Percentiles rank a stretch among this genome's conserved stretches.
These are phyloP conservation scores for Pristionchus exspectatus DNA, from an alignment of 2,888 invertebrate genomes.

Conservation along the genomic window DNA sequence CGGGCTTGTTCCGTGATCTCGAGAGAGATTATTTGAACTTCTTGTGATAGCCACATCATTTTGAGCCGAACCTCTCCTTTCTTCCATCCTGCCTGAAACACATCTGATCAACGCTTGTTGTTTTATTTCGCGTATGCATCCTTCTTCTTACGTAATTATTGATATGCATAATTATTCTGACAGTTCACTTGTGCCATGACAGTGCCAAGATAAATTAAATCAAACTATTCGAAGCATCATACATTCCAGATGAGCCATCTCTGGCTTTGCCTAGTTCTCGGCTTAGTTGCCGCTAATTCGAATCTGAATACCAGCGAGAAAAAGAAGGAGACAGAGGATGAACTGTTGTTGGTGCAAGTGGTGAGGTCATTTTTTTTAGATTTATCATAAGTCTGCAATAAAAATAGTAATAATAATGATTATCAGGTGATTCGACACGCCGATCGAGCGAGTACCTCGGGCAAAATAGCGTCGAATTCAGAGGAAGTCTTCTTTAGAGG, in stretches of 20 bases:
- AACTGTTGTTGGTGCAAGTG: conserved; percentile 19
- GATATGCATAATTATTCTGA: not conserved
- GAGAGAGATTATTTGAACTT: no score
- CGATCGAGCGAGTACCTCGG: conserved; percentile 29
- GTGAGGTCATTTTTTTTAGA: not conserved
- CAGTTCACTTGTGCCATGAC: no score
- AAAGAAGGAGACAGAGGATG: not conserved
- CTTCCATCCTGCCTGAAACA: not conserved
- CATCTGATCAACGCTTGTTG: not conserved
- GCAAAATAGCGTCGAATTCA: not conserved
- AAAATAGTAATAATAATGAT: not conserved
- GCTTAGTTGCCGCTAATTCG: not conserved
- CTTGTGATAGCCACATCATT: not conserved
- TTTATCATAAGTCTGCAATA: not conserved
- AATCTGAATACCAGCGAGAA: not conserved
- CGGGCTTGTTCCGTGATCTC: no score
- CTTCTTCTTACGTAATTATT: no score
- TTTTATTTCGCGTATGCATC: no score
- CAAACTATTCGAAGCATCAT: not conserved
- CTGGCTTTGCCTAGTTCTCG: not conserved
- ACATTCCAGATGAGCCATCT: not conserved
- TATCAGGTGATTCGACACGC: conserved; percentile 33
- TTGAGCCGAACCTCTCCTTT: not conserved
- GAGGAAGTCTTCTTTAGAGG: conserved; percentile 39
- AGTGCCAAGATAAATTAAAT: not conserved